Percentiles rank a stretch among this genome's conserved stretches.
Evolutionary conservation across 1,140 invertebrate genomes (phyloP).

Genomic region (Forficula auricularia): DNA sequence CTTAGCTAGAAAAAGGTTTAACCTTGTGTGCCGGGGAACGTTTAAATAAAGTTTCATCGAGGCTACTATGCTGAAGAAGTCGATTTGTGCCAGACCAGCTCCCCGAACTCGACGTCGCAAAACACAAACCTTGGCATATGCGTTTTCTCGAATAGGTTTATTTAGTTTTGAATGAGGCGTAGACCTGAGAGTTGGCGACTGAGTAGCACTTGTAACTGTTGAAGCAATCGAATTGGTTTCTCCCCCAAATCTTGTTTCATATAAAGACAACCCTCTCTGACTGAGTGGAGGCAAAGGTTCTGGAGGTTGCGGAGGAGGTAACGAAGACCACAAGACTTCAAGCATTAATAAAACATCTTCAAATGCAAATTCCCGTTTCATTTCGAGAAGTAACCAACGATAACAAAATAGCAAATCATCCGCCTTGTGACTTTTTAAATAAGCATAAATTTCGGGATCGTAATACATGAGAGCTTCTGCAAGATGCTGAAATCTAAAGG

Average conservation of each 20-base stretch:
- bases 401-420: slow-evolving; percentile 92
- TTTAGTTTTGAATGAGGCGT: neutral
- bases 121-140: slow-evolving; percentile 61
- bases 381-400: slow-evolving; percentile 85
- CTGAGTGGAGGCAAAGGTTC: slow-evolving; percentile 36
- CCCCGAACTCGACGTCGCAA: slow-evolving; percentile 52
- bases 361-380: slow-evolving; percentile 94
- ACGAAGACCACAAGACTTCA: slow-evolving; percentile 87
- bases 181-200: no score
- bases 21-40: slow-evolving; percentile 9
- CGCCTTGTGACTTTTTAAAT: slow-evolving; percentile 70
- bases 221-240: no score
- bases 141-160: slow-evolving; percentile 43
- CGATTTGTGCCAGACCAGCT: slow-evolving; percentile 7
- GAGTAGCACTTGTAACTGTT: no score
- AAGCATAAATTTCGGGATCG: slow-evolving; percentile 78
- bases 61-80: slow-evolving; percentile 35
- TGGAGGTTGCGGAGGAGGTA: slow-evolving; percentile 61
- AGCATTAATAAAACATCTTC: slow-evolving; percentile 88
- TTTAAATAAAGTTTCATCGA: slow-evolving; percentile 31
- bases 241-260: slow-evolving; percentile 1
- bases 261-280: slow-evolving; percentile 1
- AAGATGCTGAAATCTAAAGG: slow-evolving; percentile 84
- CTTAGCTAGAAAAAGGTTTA: slow-evolving; percentile 20
- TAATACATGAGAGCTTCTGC: slow-evolving; percentile 76